Base-by-base conservation (phyloP, 2,888 invertebrate species). In the Hartigia nigra region DNA sequence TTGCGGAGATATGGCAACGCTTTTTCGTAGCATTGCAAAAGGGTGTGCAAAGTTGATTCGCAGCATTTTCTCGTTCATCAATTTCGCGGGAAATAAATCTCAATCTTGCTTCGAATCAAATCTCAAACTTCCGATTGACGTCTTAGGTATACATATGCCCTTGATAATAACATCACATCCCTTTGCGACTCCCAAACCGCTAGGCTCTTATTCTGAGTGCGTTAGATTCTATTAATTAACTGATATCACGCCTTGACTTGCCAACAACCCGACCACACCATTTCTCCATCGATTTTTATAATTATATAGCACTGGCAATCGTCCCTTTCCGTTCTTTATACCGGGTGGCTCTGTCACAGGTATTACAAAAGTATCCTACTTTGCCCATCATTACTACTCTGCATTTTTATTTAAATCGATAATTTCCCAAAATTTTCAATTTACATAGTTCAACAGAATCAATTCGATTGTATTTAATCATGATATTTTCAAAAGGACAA, bases 151-250 rank as follows among this genome's bases (percentile, higher is more conserved):
- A 55, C 23, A 55, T 55, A 55, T 55, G 23, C 55, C 55, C 55
- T 55, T 23, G 55, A 55, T 23, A 55, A 55, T 23, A 55, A 55
- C 55, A 5, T 55, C 23, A 55, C 23, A 23, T 55, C 23, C 55
- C 23, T 23, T 23, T 23, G 23, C 55, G 9, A 9, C 55, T 55
- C 55, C 23, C 23, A 3, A 31, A 72, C 9, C 72, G 4, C 12
- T 72, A 9, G 55, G 39, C n/a, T 35, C 70, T 78, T 72, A 75
- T 75, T 23, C 55, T 12, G 72, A 75, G 78, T 70, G 37, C 69
- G 39, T 75, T 39, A 70, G 78, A 76, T 78, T 78, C 70, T 75
- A 78, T 78, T 78, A 78, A 78, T 78, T 78, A 78, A 76, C 78
- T 76, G 78, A 78, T 78, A 78, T 78, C 75, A 76, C 69, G 75